Percentiles rank a stretch among this genome's conserved stretches.
Conservation (phyloP, 2,888 invertebrate species). For the Ectemnius lituratus region DNA sequence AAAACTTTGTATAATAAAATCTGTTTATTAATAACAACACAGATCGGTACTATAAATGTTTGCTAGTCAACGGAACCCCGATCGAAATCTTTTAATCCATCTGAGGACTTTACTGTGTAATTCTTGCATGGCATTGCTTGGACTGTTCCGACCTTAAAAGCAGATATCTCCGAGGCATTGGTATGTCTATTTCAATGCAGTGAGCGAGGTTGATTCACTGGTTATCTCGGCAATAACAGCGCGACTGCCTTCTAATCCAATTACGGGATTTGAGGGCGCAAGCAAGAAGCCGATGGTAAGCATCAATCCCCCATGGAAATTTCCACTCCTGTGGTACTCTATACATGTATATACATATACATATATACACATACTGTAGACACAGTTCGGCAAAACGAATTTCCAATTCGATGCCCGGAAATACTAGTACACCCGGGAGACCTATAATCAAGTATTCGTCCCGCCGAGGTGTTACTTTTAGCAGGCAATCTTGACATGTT, state of each 20-base stretch:
- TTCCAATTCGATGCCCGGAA: not conserved
- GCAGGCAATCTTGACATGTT: too few relatives aligned
- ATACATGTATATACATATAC: not conserved
- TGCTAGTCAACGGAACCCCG: too few relatives aligned
- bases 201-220: slow-evolving; percentile 27
- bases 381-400: not conserved
- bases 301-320: slow-evolving; percentile 5
- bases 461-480: not conserved
- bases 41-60: too few relatives aligned
- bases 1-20: too few relatives aligned
- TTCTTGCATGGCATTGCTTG: too few relatives aligned
- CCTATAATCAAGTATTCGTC: slow-evolving; percentile 1
- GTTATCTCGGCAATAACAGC: slow-evolving; percentile 52
- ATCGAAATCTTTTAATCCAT: too few relatives aligned
- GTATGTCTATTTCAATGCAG: too few relatives aligned
- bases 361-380: not conserved
- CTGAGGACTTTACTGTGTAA: too few relatives aligned
- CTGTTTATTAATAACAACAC: too few relatives aligned
- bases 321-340: not conserved
- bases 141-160: too few relatives aligned
- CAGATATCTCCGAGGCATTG: too few relatives aligned
- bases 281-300: not conserved
- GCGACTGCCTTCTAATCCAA: slow-evolving; percentile 60
- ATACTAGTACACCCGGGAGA: not conserved
- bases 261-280: slow-evolving; percentile 41